Evolutionary conservation across 2,888 invertebrate genomes (phyloP), one percentile per base, ranked within the genome.

Genomic region (Eumacrocentrus americanus): DNA sequence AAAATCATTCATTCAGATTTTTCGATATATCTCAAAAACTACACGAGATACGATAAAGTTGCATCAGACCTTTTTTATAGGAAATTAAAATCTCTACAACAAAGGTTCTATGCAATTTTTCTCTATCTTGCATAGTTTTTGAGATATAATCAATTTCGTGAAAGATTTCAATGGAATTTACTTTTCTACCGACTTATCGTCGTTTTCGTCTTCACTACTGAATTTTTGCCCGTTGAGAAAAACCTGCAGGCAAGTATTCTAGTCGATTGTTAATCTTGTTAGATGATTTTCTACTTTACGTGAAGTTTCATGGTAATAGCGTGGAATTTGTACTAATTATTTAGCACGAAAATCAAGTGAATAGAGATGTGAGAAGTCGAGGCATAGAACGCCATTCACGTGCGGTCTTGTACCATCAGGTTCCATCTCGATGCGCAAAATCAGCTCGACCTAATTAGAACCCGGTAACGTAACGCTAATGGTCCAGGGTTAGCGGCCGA

Each of bases 371-470:
- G 23, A 51, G 16, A 48, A 55, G 12, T 44, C 40, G 23, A 38
- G 40, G 42, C 35, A 51, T 16, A 60, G 46, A 35, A n/a, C 35
- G 18, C 35, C 50, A 37, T 55, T 42, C 35, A 20, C 25, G n/a
- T 44, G 51, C 18, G 55, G 60, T 55, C 55, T 55, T 60, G 50
- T 60, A 60, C 50, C 53, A 55, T 42, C 12, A 29, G 29, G 35
- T 52, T 52, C 51, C 58, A 60, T 60, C 48, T 60, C 40, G 50
- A 60, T 60, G 60, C 51, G 25, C 55, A 60, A 60, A 60, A 60
- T 60, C 55, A 37, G 51, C 55, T 55, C 55, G 55, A 60, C 60
- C 55, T 55, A 60, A 55, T 60, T 60, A 60, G 44, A 55, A 23
- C 48, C 1, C n/a, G 14, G 50, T 51, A 60, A 60, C 44, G 60